These are phyloP conservation scores for Amphipoea oculea DNA, from an alignment of 2,888 invertebrate species.

Conservation along the genomic window DNA sequence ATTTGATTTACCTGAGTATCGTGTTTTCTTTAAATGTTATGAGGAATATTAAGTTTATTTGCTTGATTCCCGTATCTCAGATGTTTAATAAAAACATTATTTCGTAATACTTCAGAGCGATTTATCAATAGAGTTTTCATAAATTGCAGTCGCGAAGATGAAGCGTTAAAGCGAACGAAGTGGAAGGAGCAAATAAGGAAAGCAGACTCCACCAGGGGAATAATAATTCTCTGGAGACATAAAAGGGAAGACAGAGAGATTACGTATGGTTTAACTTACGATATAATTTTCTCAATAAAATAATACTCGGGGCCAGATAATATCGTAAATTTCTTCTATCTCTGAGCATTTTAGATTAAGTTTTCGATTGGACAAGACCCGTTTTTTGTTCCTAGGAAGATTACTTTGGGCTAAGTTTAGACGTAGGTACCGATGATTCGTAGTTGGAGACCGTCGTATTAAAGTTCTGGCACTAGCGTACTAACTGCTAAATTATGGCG, in stretches of 20 bases:
- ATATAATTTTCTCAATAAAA: constrained; percentile 57
- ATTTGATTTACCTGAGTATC: constrained; percentile 37
- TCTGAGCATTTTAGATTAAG: constrained; percentile 46
- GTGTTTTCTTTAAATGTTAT: constrained; percentile 13
- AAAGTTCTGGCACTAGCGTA: constrained; percentile 30
- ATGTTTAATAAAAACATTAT: constrained; percentile 5
- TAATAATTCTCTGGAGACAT: constrained; percentile 60
- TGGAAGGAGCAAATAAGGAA: constrained; percentile 62
- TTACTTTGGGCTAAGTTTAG: constrained; percentile 46
- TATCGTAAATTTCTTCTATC: constrained; percentile 50
- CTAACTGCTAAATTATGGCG: constrained; percentile 39
- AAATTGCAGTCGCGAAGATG: constrained; percentile 55
- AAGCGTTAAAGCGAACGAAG: constrained; percentile 46
- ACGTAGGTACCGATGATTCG: constrained; percentile 8
- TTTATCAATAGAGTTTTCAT: constrained; percentile 42
- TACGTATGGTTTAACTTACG: constrained; percentile 56
- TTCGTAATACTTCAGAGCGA: constrained; percentile 3
- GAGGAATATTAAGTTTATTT: constrained; percentile 20
- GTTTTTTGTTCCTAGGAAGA: constrained; percentile 45
- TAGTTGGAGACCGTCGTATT: constrained; percentile 15
- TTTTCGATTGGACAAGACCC: constrained; percentile 46
- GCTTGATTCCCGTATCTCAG: not conserved
- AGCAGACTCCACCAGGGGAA: constrained; percentile 55
- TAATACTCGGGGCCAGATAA: constrained; percentile 45
- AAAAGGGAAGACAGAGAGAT: constrained; percentile 55